Evolutionary conservation across 1,140 invertebrate genomes (phyloP), one percentile per base, ranked within the genome.

Genomic region (Temnothorax nylanderi): DNA sequence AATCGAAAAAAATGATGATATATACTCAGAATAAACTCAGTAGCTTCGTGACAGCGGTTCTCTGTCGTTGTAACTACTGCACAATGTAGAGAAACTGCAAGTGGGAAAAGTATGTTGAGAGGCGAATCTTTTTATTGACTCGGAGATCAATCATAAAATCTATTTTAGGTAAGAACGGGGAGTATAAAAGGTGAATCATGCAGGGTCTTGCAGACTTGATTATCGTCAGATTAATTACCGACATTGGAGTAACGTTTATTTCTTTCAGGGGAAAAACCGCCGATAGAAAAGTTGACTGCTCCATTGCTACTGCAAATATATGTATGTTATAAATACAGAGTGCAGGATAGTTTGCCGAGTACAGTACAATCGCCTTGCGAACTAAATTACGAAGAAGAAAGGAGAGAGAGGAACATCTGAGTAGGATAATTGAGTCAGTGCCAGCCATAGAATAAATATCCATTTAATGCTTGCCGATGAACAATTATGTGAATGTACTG

Each of bases 11-110:
- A 51, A 47, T 54, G n/a, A 54, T 18, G 10, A 60, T 13, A 75
- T 67, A 67, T 81, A 81, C 32, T 65, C 37, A 34, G 16, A 18
- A 54, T 65, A 81, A 56, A 81, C 21, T 81, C n/a, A 65, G 26
- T 82, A 82, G 26, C 18, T 71, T 58, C n/a, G 51, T 41, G 54
- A 34, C 49, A 81, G 37, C 26, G n/a, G 26, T 71, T 44, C 41
- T 54, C 47, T 78, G 16, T 81, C 37, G n/a, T 69, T 69, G 16
- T n/a, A 18, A 71, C 16, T 5, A 41, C 37, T 67, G 32, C 21
- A 62, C 11, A 13, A n/a, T 51, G 3, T 41, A 65, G 7, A 21
- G 21, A 72, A 81, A 37, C 13, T 56, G 41, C 16, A 49, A 18
- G 21, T n/a, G 21, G 26, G 18, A 44, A 58, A 44, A 21, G 2